Base-by-base conservation (phyloP, 2,888 invertebrate genomes). In the Melikaiella ostensackeni region DNA sequence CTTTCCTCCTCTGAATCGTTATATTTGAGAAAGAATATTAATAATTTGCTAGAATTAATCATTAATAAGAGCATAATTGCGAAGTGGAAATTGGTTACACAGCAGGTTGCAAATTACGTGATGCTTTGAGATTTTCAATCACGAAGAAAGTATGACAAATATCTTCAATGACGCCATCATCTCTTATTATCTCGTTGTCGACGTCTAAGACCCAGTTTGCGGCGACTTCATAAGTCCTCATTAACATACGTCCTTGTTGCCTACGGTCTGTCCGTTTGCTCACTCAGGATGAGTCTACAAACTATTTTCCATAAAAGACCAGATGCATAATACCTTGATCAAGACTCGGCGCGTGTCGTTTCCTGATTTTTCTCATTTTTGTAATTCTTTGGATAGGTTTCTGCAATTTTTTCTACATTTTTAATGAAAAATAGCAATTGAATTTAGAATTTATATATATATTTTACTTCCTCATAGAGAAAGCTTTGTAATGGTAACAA, bases 191-290 rank as follows among this genome's bases (percentile, higher is more conserved):
- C 46, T 70, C 50, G 30, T 50, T 46, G 46, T 70, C 50, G 50
- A 55, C 50, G 70, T 33, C 70, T 70, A 21, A 70, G 50, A 30
- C 50, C 70, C 33, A 50, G 46, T 70, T 50, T 30, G 70, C 70
- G 70, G 70, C 70, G 33, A 70, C 70, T 70, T 70, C 70, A 50
- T 70, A 70, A 50, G 70, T 55, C 30, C 50, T 70, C 50, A 70
- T 70, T 70, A 70, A n/a, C 70, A 70, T 70, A 55, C 50, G 70
- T 70, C 50, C 70, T 70, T 70, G 70, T 50, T 70, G 30, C 19
- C 70, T 30, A n/a, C 46, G 2, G 50, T n/a, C 50, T 70, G 66
- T 27, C n/a, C 46, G 13, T 66, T 42, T 42, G 11, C 42, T 64
- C 46, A 70, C 19, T 50, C 70, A 50, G 70, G 70, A 70, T 70